A percentile compares a stretch with the other conserved stretches of the same genome.
Conservation (phyloP, 2,113 vertebrate species). For the Grallaria varia region DNA sequence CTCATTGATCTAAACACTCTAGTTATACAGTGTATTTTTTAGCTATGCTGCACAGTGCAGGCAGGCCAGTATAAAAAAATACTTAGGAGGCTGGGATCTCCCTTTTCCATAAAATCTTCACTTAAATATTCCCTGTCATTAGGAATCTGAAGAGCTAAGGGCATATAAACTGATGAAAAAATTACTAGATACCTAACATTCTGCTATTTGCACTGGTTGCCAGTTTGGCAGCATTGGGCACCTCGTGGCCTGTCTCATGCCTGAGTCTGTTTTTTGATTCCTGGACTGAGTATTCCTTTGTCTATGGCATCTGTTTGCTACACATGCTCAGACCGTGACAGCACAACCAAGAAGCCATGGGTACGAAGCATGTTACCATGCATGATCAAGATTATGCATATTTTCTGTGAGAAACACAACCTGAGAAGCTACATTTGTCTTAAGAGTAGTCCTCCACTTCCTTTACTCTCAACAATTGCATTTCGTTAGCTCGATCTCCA, state of each 20-base stretch:
- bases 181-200: neutral
- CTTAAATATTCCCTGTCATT: neutral
- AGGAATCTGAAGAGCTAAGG: neutral
- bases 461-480: neutral
- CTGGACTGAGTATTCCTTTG: neutral
- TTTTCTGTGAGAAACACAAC: neutral
- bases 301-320: neutral
- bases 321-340: neutral
- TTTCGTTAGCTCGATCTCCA: neutral
- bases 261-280: neutral
- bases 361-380: neutral
- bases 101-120: neutral
- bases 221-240: conserved; percentile 22
- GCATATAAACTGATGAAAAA: neutral
- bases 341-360: neutral
- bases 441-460: neutral
- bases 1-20: neutral
- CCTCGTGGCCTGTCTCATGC: neutral
- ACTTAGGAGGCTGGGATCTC: neutral
- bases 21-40: neutral
- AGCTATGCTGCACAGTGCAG: neutral
- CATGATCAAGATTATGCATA: neutral
- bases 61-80: neutral
- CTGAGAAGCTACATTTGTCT: neutral
- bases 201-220: neutral